Base-by-base conservation (phyloP, 2,113 vertebrate species). In the Bostrychus sinensis region DNA sequence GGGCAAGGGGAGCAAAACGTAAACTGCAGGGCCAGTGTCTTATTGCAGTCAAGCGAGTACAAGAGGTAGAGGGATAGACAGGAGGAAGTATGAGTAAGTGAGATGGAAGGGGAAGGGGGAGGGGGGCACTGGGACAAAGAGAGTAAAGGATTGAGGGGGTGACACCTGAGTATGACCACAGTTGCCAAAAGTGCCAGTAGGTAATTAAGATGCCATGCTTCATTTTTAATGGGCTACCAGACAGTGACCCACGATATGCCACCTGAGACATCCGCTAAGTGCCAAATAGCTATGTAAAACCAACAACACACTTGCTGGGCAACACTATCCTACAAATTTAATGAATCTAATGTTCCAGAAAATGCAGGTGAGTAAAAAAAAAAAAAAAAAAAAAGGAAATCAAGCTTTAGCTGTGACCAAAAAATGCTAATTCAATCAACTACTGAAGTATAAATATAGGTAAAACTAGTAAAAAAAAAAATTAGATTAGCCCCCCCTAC, bases 151-250 rank as follows among this genome's bases (percentile, higher is more conserved):
- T 62, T 56, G 16, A n/a, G n/a, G 45, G 57, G 58, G 56, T 45
- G 71, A 85, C 58, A 85, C 46, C 63, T 6, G 65, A 88, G 77
- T 20, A n/a, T 6, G 17, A 36, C 51, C 36, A 38, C 2, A 51
- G 72, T 61, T 84, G 70, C 77, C 79, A 74, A 77, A 78, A 71
- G 58, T 77, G 76, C 59, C 78, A 22, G 77, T 82, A 70, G 19
- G 88, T 88, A 91, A 93, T 91, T 89, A 91, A 89, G 85, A 85
- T 62, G 62, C 76, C 53, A 22, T 77, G 87, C 81, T 90, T 78
- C 85, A 89, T 88, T 77, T 91, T 88, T 85, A 85, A 91, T 86
- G 83, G 70, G 60, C 63, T 76, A 72, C 77, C 77, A 66, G 80
- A 82, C 81, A 57, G 64, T 59, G 63, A 81, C 78, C 80, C 68